Evolutionary conservation across 1,140 invertebrate genomes (phyloP).

Genomic region (Neotoxoptera formosana): DNA sequence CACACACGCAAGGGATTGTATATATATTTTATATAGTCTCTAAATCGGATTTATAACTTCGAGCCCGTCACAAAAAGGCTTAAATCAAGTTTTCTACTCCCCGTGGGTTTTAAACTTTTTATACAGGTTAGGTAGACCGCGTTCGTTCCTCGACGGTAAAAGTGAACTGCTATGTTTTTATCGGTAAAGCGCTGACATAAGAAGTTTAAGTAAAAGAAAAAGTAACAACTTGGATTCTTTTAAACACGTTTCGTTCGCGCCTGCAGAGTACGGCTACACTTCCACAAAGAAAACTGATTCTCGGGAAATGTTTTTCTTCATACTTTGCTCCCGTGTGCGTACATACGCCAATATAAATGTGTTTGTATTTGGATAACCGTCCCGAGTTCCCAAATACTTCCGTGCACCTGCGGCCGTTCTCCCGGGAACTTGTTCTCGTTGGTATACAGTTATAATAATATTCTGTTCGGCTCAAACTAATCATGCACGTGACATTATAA

Average conservation of each 20-base stretch:
- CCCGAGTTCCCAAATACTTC: neutral
- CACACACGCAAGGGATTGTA: neutral
- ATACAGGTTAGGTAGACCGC: neutral
- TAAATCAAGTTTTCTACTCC: constrained; percentile 49
- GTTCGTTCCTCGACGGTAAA: constrained; percentile 10
- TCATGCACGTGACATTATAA: neutral
- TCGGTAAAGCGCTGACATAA: constrained; percentile 2
- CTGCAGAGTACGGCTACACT: neutral
- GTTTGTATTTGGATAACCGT: neutral
- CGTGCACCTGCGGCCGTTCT: neutral
- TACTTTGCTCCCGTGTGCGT: neutral
- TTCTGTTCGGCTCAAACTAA: neutral
- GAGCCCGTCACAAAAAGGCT: constrained; percentile 31
- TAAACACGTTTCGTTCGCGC: constrained; percentile 19
- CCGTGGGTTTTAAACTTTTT: constrained; percentile 28
- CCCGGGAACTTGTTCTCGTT: neutral
- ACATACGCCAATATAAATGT: neutral
- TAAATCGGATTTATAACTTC: constrained; percentile 49
- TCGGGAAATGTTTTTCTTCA: neutral
- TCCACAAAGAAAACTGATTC: constrained; percentile 34
- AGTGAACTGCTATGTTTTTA: constrained; percentile 31
- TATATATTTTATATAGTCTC: neutral
- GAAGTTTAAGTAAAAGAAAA: constrained; percentile 27
- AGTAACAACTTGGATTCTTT: constrained; percentile 34
- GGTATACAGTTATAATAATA: neutral